Conservation (phyloP, 1,140 invertebrate species). For the Gyrodactylus salaris region DNA sequence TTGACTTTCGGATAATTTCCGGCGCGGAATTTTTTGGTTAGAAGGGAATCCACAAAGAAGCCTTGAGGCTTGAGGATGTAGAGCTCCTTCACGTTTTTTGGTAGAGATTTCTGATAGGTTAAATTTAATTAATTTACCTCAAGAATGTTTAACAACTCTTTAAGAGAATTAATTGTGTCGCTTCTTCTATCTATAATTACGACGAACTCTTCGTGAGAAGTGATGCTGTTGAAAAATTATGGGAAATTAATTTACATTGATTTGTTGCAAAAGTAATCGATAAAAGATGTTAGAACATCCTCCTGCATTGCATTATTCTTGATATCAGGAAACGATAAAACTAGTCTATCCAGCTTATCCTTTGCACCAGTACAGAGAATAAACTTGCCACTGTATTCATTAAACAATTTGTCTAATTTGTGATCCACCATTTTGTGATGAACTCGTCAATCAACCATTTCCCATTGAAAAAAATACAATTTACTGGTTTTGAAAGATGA, state of each 20-base stretch:
- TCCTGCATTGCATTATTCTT: not conserved
- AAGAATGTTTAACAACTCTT: not conserved
- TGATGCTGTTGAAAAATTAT: not conserved
- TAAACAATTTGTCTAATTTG: too few relatives aligned
- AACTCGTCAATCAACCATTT: too few relatives aligned
- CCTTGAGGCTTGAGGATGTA: not conserved
- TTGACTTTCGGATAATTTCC: not conserved
- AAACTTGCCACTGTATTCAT: not conserved
- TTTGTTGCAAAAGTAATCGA: not conserved
- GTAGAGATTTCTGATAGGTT: not conserved
- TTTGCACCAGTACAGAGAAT: not conserved
- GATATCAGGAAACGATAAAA: not conserved
- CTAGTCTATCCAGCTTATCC: not conserved
- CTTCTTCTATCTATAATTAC: not conserved
- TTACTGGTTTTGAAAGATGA: too few relatives aligned
- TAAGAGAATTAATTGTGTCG: not conserved
- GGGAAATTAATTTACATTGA: not conserved
- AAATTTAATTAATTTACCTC: not conserved
- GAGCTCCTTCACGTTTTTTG: not conserved
- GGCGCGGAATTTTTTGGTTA: not conserved
- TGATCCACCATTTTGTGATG: too few relatives aligned
- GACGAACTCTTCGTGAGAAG: not conserved
- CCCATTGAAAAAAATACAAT: too few relatives aligned
- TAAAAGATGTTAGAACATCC: not conserved
- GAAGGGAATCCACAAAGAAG: not conserved